Evolutionary conservation across 1,140 invertebrate genomes (phyloP).

Genomic region (Cataglyphis hispanica): DNA sequence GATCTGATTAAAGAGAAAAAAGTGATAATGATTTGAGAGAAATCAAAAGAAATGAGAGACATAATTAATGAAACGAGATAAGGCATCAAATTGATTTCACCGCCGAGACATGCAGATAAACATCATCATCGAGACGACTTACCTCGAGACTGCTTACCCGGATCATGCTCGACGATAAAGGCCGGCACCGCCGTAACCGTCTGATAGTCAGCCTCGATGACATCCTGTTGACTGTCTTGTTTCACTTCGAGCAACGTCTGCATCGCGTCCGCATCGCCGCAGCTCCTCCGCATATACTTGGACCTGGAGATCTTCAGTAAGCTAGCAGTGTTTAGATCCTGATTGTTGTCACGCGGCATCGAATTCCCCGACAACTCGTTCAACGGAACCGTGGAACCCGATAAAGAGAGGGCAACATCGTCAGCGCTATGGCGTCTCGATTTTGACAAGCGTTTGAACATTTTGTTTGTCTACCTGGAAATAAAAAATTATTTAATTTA

Average conservation of each 20-base stretch:
- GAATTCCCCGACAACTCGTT: constrained; percentile 77
- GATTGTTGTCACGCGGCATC: constrained; percentile 71
- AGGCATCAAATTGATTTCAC: constrained; percentile 19
- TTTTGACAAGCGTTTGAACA: constrained; percentile 85
- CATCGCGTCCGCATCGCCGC: constrained; percentile 80
- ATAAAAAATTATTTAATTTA: neutral
- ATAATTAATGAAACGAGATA: neutral
- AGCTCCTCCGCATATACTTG: constrained; percentile 83
- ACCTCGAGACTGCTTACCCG: constrained; percentile 84
- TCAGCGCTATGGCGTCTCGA: constrained; percentile 84
- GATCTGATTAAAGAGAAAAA: neutral
- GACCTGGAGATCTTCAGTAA: constrained; percentile 79
- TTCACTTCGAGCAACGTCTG: constrained; percentile 75
- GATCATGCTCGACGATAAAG: constrained; percentile 87
- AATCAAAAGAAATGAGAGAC: neutral
- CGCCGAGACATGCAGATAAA: neutral
- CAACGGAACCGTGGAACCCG: constrained; percentile 68
- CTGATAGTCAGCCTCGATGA: constrained; percentile 84
- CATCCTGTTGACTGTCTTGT: constrained; percentile 77
- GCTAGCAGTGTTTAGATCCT: constrained; percentile 74
- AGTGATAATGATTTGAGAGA: neutral
- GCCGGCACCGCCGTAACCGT: constrained; percentile 87
- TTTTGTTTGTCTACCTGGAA: constrained; percentile 66
- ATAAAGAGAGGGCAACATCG: constrained; percentile 77
- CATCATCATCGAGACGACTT: constrained; percentile 11